Evolutionary conservation across 2,797 vertebrate genomes (phyloP), one percentile per base, ranked within the genome.

Genomic region (Sardinella longiceps): DNA sequence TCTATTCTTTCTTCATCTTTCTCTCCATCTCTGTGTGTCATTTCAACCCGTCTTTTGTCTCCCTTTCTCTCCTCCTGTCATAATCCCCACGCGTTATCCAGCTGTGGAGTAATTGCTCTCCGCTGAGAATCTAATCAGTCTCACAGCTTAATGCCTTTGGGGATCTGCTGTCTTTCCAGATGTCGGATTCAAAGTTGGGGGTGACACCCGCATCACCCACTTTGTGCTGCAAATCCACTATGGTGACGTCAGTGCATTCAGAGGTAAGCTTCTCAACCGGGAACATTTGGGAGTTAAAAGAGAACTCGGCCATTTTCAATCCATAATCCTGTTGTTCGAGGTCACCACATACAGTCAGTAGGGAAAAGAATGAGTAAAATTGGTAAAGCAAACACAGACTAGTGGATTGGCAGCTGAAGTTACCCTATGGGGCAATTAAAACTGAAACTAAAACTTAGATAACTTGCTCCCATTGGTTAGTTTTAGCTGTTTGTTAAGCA

Each of bases 161-260:
- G 6, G 18, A 9, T 51, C 39, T 1, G 45, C 60, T 43, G 12
- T 84, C n/a, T 86, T 84, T 83, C 89, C 60, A 98, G 98, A 96
- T 94, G 98, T 99, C 89, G 98, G 97, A 85, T 99, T 99, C 93
- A 96, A 96, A 96, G 98, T 99, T 87, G 98, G 97, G 91, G 96
- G 94, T 90, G 95, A 93, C 89, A 93, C 95, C 1, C 95, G 94
- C 86, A 96, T 95, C 87, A 96, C 96, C 91, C 95, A 96, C 90
- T 97, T 99, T 91, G 97, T 99, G 87, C 96, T 99, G 28, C 98
- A 99, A 89, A 97, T 99, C 39, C 98, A 99, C 93, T 99, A 99
- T 87, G 98, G 97, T n/a, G 97, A 99, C 83, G 80, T 96, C 85
- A 91, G 87, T 90, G 96, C 95, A 89, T 99, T 99, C 87, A 96